Conservation (phyloP, 2,888 invertebrate species). For the Deroplatys truncata region DNA sequence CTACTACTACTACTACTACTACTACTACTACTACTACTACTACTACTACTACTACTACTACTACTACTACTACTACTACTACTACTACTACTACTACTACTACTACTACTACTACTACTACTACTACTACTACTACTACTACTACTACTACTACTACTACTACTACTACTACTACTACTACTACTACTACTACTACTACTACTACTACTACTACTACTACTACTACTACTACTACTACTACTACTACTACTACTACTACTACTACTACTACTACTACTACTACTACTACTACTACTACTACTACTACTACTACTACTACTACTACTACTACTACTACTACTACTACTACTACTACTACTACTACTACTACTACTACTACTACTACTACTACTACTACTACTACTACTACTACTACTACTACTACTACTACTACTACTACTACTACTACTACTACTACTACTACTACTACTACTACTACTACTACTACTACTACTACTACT, state of each 20-base stretch:
- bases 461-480: background rate
- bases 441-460: background rate
- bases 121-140: no score
- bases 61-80: no score
- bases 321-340: background rate
- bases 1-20: no score
- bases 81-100: no score
- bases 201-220: background rate
- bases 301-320: background rate
- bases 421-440: background rate
- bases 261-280: background rate
- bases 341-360: background rate
- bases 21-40: no score
- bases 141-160: background rate
- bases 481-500: background rate
- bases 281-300: background rate
- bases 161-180: background rate
- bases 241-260: background rate
- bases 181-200: background rate
- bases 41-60: no score
- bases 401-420: background rate
- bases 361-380: background rate
- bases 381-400: background rate
- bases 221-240: background rate
- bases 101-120: no score